Percentiles rank a stretch among this genome's conserved stretches.
Conservation (phyloP, 2,797 vertebrate species). For the Chaetophractus vellerosus region DNA sequence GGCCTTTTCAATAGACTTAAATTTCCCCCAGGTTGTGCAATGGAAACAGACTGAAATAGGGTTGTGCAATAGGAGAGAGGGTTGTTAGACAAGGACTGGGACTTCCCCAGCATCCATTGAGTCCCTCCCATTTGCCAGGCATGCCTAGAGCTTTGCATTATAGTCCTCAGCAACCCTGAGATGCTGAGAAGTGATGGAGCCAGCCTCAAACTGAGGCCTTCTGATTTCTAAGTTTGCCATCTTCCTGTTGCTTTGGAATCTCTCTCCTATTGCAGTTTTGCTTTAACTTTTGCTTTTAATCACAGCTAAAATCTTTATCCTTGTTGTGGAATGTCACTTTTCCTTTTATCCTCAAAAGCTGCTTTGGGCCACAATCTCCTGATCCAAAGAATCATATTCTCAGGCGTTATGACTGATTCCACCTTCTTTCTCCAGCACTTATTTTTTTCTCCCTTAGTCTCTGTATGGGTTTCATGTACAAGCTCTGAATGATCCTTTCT, state of each 20-base stretch:
- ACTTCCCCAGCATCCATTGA: too few relatives aligned
- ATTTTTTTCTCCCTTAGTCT: neutral
- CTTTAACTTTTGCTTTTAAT: slow-evolving; percentile 46
- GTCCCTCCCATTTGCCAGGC: fast-evolving
- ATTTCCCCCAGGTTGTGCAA: too few relatives aligned
- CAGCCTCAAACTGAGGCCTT: neutral
- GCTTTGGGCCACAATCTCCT: neutral
- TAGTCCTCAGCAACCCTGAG: neutral
- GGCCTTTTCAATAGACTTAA: too few relatives aligned
- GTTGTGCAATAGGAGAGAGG: too few relatives aligned
- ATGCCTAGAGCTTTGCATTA: neutral
- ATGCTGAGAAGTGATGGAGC: too few relatives aligned
- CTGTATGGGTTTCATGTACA: neutral
- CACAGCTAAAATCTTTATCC: neutral
- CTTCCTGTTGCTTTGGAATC: neutral
- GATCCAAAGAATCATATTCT: neutral
- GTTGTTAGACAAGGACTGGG: too few relatives aligned
- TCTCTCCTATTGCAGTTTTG: neutral
- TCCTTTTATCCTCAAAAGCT: slow-evolving; percentile 9
- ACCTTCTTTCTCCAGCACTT: neutral
- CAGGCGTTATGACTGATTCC: neutral
- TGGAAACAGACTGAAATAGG: too few relatives aligned
- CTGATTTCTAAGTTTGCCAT: neutral
- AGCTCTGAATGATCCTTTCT: slow-evolving; percentile 42
- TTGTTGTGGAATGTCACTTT: neutral